phyloP scores from a whole-genome alignment of 2,113 vertebrate genomes.

The Sorex fumeus region DNA sequence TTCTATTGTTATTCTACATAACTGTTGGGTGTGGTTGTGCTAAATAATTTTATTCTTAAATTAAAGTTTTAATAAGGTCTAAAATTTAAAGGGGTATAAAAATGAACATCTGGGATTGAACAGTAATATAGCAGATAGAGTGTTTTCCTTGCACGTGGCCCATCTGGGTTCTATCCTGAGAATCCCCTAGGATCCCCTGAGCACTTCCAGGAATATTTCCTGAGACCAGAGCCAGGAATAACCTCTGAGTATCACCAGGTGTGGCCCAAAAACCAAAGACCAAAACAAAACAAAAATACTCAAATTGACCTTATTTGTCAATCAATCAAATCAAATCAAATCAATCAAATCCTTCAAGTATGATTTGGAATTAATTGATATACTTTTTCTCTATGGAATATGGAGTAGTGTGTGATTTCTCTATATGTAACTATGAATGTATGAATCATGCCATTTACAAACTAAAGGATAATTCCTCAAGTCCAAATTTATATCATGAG shows the following conservation, averaged over 20 bases:
- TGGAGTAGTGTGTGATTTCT: not conserved
- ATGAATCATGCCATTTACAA: not conserved
- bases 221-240: no score
- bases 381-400: constrained; percentile 8
- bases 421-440: rapidly evolving
- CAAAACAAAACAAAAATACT: not conserved
- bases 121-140: no score
- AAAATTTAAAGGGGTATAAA: constrained; percentile 10
- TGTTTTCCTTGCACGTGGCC: no score
- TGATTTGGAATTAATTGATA: constrained; percentile 15
- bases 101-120: not conserved
- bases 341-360: not conserved
- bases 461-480: constrained; percentile 33
- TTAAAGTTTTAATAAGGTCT: not conserved
- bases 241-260: no score
- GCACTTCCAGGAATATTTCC: no score
- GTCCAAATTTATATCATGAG: constrained; percentile 39
- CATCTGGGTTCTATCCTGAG: no score
- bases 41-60: not conserved
- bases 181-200: no score
- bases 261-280: no score
- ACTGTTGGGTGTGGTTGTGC: not conserved
- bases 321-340: no score
- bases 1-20: not conserved
- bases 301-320: not conserved